Percentiles rank a stretch among this genome's conserved stretches.
Evolutionary conservation across 2,797 vertebrate species (phyloP).

Genomic region (Selene dorsalis): DNA sequence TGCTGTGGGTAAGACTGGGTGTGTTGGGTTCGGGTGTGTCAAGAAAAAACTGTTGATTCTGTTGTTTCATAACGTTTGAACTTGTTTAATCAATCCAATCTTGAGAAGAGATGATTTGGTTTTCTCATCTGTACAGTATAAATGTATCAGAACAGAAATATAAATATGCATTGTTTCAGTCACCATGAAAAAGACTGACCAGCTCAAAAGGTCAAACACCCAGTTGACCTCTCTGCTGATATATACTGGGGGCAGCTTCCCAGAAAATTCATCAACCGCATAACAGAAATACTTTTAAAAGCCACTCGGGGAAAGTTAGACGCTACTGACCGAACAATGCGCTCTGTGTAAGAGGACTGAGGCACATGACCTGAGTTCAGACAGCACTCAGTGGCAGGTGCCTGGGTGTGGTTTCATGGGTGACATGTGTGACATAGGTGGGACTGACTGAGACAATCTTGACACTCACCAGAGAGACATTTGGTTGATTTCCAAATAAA

Average conservation of each 20-base stretch:
- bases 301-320: constrained; percentile 3
- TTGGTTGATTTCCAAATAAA: not conserved
- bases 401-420: not conserved
- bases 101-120: not conserved
- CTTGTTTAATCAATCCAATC: no score
- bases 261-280: not conserved
- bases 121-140: no score
- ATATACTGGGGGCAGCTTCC: constrained; percentile 25
- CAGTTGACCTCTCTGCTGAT: not conserved
- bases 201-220: no score
- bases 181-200: not conserved
- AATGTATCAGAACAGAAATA: no score
- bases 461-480: not conserved
- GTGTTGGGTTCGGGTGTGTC: constrained; percentile 14
- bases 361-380: constrained; percentile 2
- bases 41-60: not conserved
- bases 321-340: constrained; percentile 5
- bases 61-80: not conserved
- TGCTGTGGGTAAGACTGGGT: constrained; percentile 3
- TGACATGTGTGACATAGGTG: not conserved
- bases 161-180: not conserved
- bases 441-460: not conserved
- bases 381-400: not conserved
- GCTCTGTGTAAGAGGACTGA: not conserved
- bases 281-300: constrained; percentile 41